Conservation (phyloP, 37 sponge, comb jelly and placozoan genomes). For the Geodia barretti region DNA sequence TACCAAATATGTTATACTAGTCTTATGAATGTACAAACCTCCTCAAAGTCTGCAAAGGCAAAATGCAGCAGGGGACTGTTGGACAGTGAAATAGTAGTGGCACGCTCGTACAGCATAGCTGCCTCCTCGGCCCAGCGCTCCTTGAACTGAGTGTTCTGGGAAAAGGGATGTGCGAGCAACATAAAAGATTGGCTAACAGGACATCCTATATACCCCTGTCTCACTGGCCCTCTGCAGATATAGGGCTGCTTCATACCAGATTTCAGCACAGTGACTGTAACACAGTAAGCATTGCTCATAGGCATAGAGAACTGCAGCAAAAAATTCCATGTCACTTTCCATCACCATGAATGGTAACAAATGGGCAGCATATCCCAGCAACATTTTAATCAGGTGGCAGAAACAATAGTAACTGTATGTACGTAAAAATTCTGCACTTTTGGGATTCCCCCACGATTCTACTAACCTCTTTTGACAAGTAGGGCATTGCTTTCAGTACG, state of each 20-base stretch:
- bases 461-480: slow-evolving; percentile 86
- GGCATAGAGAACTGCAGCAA: slow-evolving; percentile 78
- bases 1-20: too few relatives aligned
- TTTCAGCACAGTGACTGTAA: slow-evolving; percentile 86
- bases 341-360: background rate
- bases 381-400: background rate
- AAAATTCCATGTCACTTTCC: background rate
- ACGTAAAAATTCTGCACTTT: background rate
- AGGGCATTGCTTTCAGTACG: slow-evolving; percentile 70
- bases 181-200: background rate
- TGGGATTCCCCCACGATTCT: background rate
- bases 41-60: slow-evolving; percentile 96
- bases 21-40: slow-evolving; percentile 46
- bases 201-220: slow-evolving; percentile 23
- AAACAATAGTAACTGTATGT: background rate
- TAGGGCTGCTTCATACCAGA: slow-evolving; percentile 94
- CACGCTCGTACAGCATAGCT: slow-evolving; percentile 70
- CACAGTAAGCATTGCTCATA: slow-evolving; percentile 89
- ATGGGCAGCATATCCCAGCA: background rate
- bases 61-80: slow-evolving; percentile 83
- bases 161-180: too few relatives aligned
- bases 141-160: slow-evolving; percentile 30
- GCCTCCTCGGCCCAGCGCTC: slow-evolving; percentile 72
- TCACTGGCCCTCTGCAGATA: slow-evolving; percentile 82
- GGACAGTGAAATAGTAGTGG: slow-evolving; percentile 55